Evolutionary conservation across 2,113 vertebrate genomes (phyloP).

Genomic region (Ceyx melanurus): DNA sequence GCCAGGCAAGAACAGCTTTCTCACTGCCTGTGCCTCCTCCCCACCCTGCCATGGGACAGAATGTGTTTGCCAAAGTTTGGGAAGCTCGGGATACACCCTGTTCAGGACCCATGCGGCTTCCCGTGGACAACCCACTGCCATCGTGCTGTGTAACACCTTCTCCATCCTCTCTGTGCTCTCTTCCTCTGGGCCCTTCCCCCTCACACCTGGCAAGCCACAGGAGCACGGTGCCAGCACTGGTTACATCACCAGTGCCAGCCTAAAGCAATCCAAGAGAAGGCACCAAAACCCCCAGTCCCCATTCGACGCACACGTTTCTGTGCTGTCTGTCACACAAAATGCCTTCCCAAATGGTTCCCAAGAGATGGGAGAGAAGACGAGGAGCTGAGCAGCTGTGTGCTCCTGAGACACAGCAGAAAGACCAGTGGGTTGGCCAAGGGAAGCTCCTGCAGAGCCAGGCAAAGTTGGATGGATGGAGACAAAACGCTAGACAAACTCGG

Average conservation of each 20-base stretch:
- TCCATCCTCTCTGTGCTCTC: neutral
- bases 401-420: neutral
- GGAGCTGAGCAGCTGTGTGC: neutral
- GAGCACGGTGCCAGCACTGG: neutral
- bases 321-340: neutral
- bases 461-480: neutral
- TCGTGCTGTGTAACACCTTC: neutral
- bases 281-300: neutral
- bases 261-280: neutral
- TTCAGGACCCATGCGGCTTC: neutral
- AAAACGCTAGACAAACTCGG: rapidly evolving
- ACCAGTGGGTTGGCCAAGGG: neutral
- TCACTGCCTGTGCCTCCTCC: neutral
- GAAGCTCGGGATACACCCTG: conserved; percentile 14
- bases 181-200: neutral
- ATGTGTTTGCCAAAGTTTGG: conserved; percentile 1
- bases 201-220: rapidly evolving
- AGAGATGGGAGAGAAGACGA: neutral
- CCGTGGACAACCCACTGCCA: neutral
- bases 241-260: neutral
- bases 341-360: neutral
- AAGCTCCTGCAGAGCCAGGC: neutral
- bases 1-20: neutral
- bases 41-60: neutral
- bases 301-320: neutral